phyloP scores from a whole-genome alignment of 2,113 vertebrate genomes.

The Lichenostomus cassidix region DNA sequence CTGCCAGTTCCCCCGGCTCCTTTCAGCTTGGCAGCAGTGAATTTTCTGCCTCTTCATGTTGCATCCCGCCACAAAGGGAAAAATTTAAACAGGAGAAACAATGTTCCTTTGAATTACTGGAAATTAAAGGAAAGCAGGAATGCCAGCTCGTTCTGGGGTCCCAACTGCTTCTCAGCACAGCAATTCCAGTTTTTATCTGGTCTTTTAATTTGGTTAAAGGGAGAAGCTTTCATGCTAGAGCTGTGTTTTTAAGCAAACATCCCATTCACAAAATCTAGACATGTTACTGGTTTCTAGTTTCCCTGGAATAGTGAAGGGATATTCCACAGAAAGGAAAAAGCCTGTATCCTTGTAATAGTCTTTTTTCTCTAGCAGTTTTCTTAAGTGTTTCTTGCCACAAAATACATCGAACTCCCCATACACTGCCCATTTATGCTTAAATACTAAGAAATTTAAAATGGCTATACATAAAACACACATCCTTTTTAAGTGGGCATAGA shows the following conservation, averaged over 20 bases:
- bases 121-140: slow-evolving; percentile 7
- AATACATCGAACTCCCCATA: neutral
- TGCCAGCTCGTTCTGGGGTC: neutral
- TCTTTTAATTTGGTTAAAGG: neutral
- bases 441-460: neutral
- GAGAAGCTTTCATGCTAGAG: neutral
- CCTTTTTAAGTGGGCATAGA: neutral
- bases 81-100: slow-evolving; percentile 28
- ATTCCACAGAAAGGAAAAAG: neutral
- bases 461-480: neutral
- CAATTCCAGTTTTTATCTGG: neutral
- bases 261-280: neutral
- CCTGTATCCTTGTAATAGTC: neutral
- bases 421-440: neutral
- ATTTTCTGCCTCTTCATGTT: slow-evolving; percentile 52
- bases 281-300: neutral
- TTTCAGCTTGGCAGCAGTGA: slow-evolving; percentile 7
- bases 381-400: neutral
- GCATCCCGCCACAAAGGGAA: slow-evolving; percentile 20
- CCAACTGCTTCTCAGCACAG: neutral
- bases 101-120: slow-evolving; percentile 43
- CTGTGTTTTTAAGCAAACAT: neutral
- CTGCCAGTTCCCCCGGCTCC: neutral
- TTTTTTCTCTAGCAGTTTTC: neutral
- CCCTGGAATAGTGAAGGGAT: neutral